phyloP scores from a whole-genome alignment of 2,797 vertebrate genomes.

The Smutsia gigantea region DNA sequence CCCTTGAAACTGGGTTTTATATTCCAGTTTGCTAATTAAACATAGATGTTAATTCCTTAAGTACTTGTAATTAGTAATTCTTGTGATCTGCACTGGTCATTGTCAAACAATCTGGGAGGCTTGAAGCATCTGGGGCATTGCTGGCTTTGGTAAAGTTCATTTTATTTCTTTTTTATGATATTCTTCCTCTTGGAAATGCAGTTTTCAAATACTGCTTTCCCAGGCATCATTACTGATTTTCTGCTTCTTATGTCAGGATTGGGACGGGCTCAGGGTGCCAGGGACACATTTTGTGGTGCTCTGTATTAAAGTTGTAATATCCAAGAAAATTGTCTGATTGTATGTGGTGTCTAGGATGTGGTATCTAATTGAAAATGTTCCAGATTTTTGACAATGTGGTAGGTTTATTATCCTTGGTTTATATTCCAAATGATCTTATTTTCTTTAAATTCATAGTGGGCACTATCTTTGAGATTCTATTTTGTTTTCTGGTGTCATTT shows the following conservation, averaged over 20 bases:
- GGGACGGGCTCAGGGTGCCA: slow-evolving; percentile 61
- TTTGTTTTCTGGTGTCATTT: slow-evolving; percentile 70
- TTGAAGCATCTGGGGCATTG: slow-evolving; percentile 30
- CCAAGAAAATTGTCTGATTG: slow-evolving; percentile 70
- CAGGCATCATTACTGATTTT: slow-evolving; percentile 75
- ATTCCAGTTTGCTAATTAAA: slow-evolving; percentile 68
- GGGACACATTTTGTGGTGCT: slow-evolving; percentile 63
- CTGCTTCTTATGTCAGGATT: slow-evolving; percentile 76
- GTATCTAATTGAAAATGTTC: slow-evolving; percentile 69
- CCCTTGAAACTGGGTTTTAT: slow-evolving; percentile 31
- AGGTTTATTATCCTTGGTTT: slow-evolving; percentile 70
- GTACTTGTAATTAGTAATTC: slow-evolving; percentile 60
- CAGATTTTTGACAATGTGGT: slow-evolving; percentile 61
- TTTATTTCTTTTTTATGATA: slow-evolving; percentile 76
- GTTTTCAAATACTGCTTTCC: slow-evolving; percentile 74
- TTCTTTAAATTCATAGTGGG: slow-evolving; percentile 74
- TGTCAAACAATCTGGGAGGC: slow-evolving; percentile 50
- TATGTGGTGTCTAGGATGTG: slow-evolving; percentile 45
- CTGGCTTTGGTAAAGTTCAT: slow-evolving; percentile 70
- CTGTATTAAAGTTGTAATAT: slow-evolving; percentile 70
- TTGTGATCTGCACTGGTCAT: slow-evolving; percentile 58
- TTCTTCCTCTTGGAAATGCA: slow-evolving; percentile 70
- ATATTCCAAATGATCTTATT: slow-evolving; percentile 70
- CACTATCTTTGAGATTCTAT: slow-evolving; percentile 26
- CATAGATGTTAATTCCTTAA: slow-evolving; percentile 68